Percentiles rank a stretch among this genome's conserved stretches.
Evolutionary conservation across 2,797 vertebrate species (phyloP).

Genomic region (Peromyscus melanophrys): DNA sequence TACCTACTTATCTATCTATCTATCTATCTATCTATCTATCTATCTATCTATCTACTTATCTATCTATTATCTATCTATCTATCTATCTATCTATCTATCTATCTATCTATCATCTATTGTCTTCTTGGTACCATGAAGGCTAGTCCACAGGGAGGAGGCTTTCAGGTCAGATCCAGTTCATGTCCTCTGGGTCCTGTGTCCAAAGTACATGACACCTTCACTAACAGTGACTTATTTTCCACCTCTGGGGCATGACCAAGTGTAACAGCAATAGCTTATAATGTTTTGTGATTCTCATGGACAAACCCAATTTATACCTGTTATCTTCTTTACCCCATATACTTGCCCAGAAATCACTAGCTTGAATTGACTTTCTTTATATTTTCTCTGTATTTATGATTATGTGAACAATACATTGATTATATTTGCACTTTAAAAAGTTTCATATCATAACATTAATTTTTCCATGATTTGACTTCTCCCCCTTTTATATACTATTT

Average conservation of each 20-base stretch:
- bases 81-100: too few relatives aligned
- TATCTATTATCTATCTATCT: too few relatives aligned
- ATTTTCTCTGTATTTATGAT: neutral
- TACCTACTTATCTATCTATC: too few relatives aligned
- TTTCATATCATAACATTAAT: neutral
- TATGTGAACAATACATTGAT: neutral
- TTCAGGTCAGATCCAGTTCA: neutral
- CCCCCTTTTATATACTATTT: neutral
- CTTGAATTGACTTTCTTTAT: neutral
- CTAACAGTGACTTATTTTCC: neutral
- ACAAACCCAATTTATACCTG: neutral
- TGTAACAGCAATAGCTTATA: neutral
- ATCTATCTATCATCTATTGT: too few relatives aligned
- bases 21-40: too few relatives aligned
- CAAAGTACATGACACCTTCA: neutral
- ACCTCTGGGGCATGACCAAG: neutral
- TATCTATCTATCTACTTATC: too few relatives aligned
- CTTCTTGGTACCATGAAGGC: neutral
- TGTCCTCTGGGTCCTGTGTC: neutral
- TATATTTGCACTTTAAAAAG: slow-evolving; percentile 10
- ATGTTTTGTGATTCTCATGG: neutral
- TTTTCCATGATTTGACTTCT: slow-evolving; percentile 14
- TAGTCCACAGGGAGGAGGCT: neutral
- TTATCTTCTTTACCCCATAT: neutral
- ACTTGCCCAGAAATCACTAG: neutral